Conservation (phyloP, 2,888 invertebrate genomes). For the Campopleginae sp. region DNA sequence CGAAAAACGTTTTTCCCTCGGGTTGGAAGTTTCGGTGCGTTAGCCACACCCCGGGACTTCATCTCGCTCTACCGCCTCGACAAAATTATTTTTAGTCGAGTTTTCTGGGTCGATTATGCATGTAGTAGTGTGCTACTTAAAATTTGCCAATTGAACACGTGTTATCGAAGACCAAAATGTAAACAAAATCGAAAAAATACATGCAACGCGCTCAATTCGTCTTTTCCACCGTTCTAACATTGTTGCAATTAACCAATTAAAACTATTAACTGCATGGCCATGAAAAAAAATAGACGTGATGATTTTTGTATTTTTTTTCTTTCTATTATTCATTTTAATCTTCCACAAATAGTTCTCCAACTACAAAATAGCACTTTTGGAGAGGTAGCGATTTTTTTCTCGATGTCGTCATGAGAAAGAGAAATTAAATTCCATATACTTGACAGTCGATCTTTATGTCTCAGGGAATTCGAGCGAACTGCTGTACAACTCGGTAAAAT, state of each 20-base stretch:
- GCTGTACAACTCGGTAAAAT: background rate
- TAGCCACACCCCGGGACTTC: constrained; percentile 31
- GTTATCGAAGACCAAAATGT: background rate
- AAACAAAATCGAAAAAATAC: background rate
- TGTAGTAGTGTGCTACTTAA: constrained; percentile 12
- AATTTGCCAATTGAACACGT: constrained; percentile 9
- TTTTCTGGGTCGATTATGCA: constrained; percentile 69
- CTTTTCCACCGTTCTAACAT: too few species aligned
- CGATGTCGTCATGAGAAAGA: background rate
- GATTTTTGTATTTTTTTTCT: too few species aligned
- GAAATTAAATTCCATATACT: background rate
- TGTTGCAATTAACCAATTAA: too few species aligned
- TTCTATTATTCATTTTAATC: too few species aligned
- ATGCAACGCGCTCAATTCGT: background rate
- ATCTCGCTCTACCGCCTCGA: constrained; percentile 47
- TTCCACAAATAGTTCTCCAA: too few species aligned
- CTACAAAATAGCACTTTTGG: too few species aligned
- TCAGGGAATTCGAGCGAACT: constrained; percentile 15
- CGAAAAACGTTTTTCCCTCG: constrained; percentile 19
- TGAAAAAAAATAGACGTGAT: too few species aligned
- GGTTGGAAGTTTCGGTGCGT: constrained; percentile 30
- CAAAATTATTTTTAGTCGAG: constrained; percentile 70
- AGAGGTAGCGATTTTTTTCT: background rate
- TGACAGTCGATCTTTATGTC: background rate
- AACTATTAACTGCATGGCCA: too few species aligned